Evolutionary conservation across 1,140 invertebrate genomes (phyloP).

Genomic region (Araneus ventricosus): DNA sequence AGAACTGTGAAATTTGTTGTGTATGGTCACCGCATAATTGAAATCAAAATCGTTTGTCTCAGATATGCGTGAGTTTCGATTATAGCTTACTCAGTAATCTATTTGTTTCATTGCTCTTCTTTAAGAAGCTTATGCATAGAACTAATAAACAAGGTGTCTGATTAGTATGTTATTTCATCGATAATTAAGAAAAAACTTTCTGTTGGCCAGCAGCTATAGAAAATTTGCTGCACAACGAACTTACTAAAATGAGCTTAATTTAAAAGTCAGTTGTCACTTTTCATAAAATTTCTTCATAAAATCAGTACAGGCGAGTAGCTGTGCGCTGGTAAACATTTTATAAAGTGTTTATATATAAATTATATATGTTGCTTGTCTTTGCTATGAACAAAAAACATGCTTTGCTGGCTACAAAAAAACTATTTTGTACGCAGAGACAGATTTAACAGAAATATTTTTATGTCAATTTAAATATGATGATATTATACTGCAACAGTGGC

Average conservation of each 20-base stretch:
- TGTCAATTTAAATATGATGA: too few relatives aligned
- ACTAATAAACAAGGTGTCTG: not conserved
- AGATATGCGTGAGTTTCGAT: too few relatives aligned
- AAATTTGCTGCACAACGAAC: not conserved
- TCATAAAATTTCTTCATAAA: not conserved
- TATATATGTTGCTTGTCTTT: not conserved
- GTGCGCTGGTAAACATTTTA: not conserved
- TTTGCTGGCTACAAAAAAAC: not conserved
- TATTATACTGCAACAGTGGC: too few relatives aligned
- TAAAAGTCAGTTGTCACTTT: not conserved
- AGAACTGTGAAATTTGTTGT: too few relatives aligned
- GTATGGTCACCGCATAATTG: too few relatives aligned
- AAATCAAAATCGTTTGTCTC: too few relatives aligned
- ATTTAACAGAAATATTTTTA: not conserved
- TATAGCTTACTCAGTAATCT: too few relatives aligned
- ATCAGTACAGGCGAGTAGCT: not conserved
- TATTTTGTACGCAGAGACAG: not conserved
- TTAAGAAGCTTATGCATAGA: not conserved
- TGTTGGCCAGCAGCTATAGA: not conserved
- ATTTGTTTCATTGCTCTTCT: too few relatives aligned
- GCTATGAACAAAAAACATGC: not conserved
- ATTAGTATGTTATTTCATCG: too few relatives aligned
- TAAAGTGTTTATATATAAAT: not conserved
- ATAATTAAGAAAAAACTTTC: too few relatives aligned
- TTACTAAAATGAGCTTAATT: slow-evolving; percentile 16